Base-by-base conservation (phyloP, 2,888 invertebrate species). In the Polymixis lichenea region DNA sequence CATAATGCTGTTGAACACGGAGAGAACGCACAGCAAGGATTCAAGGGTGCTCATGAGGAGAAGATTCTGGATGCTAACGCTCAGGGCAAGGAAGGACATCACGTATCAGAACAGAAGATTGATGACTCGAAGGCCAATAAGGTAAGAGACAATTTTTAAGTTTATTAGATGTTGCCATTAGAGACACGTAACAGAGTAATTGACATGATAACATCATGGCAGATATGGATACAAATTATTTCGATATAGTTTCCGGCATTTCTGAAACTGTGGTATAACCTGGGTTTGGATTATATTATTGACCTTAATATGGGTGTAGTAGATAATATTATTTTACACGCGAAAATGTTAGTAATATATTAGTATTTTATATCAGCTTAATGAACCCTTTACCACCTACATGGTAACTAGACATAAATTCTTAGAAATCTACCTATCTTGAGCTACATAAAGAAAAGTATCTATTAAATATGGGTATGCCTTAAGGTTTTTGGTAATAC, bases 21-120 rank as follows among this genome's bases (percentile, higher is more conserved):
- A 0, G 97, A 97, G 86, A 96, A 97, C 53, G 93, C 97, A 1
- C 96, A 96, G 32, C 95, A 97, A 89, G 95, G 97, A 1, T 97
- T 96, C 93, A 97, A 97, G 89, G 97, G 97, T 0, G 97, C 97
- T 56, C 97, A 97, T 77, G 97, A 97, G 86, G 97, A 97, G 83
- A 97, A 97, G 82, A 91, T 97, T 72, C 94, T 97, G 87, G 97
- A 97, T 86, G 95, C 97, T 49, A 97, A 96, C 65, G 95, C 97
- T 60, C 95, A 96, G 75, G 97, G 97, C 78, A 97, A 97, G 82
- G 97, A 97, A 87, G 97, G 97, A 9, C 97, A 97, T 88, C 97
- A 97, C 80, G 94, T 97, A 15, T 96, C 97, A 0, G 96, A 97
- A 72, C 97, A 97, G 86, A 94, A 97, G 81, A 90, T 97, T 72